These are phyloP conservation scores for Neosalanx taihuensis DNA, from an alignment of 2,797 vertebrate genomes.

Conservation along the genomic window DNA sequence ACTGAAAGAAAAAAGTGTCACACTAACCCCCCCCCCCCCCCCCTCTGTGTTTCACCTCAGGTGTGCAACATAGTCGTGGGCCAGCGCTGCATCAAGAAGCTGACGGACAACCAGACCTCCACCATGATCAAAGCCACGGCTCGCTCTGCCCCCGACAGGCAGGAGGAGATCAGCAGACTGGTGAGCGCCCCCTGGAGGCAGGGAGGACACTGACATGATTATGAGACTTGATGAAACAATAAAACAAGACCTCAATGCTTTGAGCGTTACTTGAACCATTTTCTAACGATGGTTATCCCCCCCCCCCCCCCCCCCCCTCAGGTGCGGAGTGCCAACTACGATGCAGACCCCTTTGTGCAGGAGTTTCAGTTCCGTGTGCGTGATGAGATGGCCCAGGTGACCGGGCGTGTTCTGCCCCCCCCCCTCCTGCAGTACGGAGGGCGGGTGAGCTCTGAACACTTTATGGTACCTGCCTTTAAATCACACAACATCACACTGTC, in stretches of 20 bases:
- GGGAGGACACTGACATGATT: neutral
- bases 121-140: slow-evolving; percentile 99
- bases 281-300: neutral
- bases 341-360: slow-evolving; percentile 92
- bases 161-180: slow-evolving; percentile 96
- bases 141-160: slow-evolving; percentile 92
- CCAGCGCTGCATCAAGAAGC: slow-evolving; percentile 96
- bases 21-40: no score
- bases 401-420: slow-evolving; percentile 91
- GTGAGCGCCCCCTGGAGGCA: slow-evolving; percentile 64
- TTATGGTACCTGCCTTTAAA: slow-evolving; percentile 66
- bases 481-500: slow-evolving; percentile 31
- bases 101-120: slow-evolving; percentile 97
- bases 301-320: slow-evolving; percentile 39
- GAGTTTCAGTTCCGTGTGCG: slow-evolving; percentile 97
- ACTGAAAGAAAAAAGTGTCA: no score
- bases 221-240: neutral
- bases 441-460: slow-evolving; percentile 83
- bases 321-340: slow-evolving; percentile 97
- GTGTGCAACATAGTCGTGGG: slow-evolving; percentile 97
- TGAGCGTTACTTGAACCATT: neutral
- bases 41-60: slow-evolving; percentile 56
- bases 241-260: neutral
- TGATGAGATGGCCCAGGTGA: slow-evolving; percentile 97
- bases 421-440: slow-evolving; percentile 97